These are phyloP conservation scores for Isaurus tuberculatus DNA, from an alignment of 92 coral and sea anemone genomes.

Conservation along the genomic window DNA sequence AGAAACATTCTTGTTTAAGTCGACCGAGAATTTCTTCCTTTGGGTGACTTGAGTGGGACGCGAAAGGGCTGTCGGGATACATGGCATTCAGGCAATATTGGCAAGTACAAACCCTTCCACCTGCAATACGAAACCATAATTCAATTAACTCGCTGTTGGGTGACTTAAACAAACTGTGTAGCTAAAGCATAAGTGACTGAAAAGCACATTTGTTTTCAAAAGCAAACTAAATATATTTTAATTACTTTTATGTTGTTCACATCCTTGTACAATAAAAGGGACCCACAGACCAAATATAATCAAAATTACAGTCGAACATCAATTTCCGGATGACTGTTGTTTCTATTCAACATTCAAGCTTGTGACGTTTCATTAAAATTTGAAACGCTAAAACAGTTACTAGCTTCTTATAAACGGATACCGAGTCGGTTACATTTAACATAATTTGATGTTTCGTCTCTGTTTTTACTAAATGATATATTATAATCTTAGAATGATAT, in stretches of 20 bases:
- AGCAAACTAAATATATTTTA: slow-evolving; percentile 45
- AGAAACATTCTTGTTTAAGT: slow-evolving; percentile 74
- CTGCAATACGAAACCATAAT: slow-evolving; percentile 62
- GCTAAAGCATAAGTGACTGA: slow-evolving; percentile 22
- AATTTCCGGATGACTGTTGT: slow-evolving; percentile 15
- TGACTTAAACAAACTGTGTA: slow-evolving; percentile 35
- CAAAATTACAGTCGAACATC: slow-evolving; percentile 28
- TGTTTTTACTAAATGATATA: background rate
- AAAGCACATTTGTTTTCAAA: slow-evolving; percentile 37
- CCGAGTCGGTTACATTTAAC: background rate
- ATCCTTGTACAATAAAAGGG: slow-evolving; percentile 21
- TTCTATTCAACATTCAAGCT: background rate
- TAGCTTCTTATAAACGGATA: slow-evolving; percentile 11
- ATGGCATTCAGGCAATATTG: slow-evolving; percentile 80
- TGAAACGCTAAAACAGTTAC: slow-evolving; percentile 6
- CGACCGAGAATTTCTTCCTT: slow-evolving; percentile 80
- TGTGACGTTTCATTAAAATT: slow-evolving; percentile 40
- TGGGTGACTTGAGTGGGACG: slow-evolving; percentile 62
- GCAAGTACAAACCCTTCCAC: slow-evolving; percentile 93
- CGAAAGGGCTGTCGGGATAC: slow-evolving; percentile 87
- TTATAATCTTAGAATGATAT: background rate
- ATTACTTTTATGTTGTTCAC: slow-evolving; percentile 34
- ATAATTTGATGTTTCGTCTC: background rate
- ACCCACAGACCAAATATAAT: slow-evolving; percentile 7
- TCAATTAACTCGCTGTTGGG: slow-evolving; percentile 43